Base-by-base conservation (phyloP, 2,888 invertebrate species). In the Azorinus chamasolen region DNA sequence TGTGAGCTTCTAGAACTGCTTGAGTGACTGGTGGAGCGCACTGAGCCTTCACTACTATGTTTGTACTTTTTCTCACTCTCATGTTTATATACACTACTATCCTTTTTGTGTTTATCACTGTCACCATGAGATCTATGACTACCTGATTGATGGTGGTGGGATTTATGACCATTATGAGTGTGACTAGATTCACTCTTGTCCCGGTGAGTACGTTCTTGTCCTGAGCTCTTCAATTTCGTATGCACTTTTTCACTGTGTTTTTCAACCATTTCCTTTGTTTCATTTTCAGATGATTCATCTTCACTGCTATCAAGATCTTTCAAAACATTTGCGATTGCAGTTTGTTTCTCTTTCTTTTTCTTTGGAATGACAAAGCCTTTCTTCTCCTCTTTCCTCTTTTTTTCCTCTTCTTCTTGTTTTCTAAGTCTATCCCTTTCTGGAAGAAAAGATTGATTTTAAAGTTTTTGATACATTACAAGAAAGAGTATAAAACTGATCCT, bases 351-450 rank as follows among this genome's bases (percentile, higher is more conserved):
- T 14, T 39, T 22, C 4, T 41, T 39, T 59, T 78, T 85, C 53
- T 79, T 83, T 10, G 85, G 85, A 45, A 85, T 85, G 37, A 59
- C 63, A 62, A 85, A 84, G 16, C 66, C 68, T 25, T 70, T 84
- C 32, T 83, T 74, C 65, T 80, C 78, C 45, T 81, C 81, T 59
- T 74, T 80, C 20, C 59, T 55, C 57, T 59, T 68, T 32, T 57
- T 59, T 57, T 51, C 66, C 58, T 72, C 65, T 48, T 79, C 66
- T 37, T 72, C 64, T 50, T 74, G 61, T 24, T 46, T 72, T 66
- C 59, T 57, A 37, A 59, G 64, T 27, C 39, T 57, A 69, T 66
- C 61, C 41, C 27, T 72, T 14, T 64, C 41, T 37, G 74, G 77
- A 77, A 48, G 32, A 1, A 45, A 58, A 41, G 16, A 61, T 18